Conservation (phyloP, 2,888 invertebrate genomes). For the Athalia rosae region DNA sequence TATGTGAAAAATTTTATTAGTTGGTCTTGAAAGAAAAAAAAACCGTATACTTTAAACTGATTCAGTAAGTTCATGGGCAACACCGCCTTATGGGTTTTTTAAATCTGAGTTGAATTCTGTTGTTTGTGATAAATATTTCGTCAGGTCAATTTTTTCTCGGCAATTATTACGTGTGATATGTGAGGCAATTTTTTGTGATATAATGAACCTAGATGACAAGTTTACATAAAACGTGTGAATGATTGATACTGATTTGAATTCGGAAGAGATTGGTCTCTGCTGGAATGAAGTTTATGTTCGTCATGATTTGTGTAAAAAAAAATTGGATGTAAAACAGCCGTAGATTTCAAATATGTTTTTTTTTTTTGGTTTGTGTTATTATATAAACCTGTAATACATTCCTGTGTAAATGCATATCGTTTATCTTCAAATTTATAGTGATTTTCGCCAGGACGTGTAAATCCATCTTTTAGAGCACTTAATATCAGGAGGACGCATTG, state of each 20-base stretch:
- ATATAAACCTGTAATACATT: slow-evolving; percentile 38
- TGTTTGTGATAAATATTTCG: too few relatives aligned
- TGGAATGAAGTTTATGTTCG: slow-evolving; percentile 5
- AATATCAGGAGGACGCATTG: slow-evolving; percentile 55
- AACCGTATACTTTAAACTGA: too few relatives aligned
- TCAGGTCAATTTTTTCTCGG: too few relatives aligned
- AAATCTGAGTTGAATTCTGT: too few relatives aligned
- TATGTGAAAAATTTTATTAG: too few relatives aligned
- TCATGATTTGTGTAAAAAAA: slow-evolving; percentile 31
- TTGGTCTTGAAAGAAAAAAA: too few relatives aligned
- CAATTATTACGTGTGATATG: too few relatives aligned
- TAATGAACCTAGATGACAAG: too few relatives aligned
- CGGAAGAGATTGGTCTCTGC: not conserved
- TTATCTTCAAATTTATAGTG: slow-evolving; percentile 41
- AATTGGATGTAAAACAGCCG: slow-evolving; percentile 33
- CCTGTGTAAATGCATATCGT: slow-evolving; percentile 19
- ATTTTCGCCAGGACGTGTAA: slow-evolving; percentile 59
- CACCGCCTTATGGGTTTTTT: too few relatives aligned
- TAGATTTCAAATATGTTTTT: not conserved
- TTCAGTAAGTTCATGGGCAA: too few relatives aligned
- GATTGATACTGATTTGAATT: not conserved
- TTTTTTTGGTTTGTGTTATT: not conserved
- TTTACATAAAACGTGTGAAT: too few relatives aligned
- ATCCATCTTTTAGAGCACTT: slow-evolving; percentile 57
- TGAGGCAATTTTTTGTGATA: too few relatives aligned